These are phyloP conservation scores for Antheraea pernyi DNA, from an alignment of 1,140 invertebrate genomes.

Conservation along the genomic window DNA sequence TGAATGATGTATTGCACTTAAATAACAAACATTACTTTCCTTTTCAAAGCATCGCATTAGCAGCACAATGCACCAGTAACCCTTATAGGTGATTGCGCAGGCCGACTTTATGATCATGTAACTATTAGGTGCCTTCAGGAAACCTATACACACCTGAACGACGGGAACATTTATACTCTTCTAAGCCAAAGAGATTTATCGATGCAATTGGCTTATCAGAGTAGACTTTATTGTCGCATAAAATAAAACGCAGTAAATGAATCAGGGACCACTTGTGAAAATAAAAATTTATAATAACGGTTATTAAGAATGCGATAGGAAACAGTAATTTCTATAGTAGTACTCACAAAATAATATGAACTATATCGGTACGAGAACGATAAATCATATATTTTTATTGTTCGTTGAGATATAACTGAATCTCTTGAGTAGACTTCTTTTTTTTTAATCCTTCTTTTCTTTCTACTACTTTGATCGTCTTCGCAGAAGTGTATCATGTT, in stretches of 20 bases:
- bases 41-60: too few species aligned
- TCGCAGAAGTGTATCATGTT: neutral
- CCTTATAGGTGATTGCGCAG: neutral
- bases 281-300: neutral
- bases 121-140: neutral
- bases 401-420: constrained; percentile 18
- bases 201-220: neutral
- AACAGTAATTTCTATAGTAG: neutral
- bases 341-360: too few species aligned
- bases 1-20: too few species aligned
- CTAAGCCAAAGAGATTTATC: neutral
- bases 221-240: neutral
- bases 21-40: too few species aligned
- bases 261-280: constrained; percentile 28
- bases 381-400: constrained; percentile 1
- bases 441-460: neutral
- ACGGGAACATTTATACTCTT: neutral
- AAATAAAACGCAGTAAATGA: constrained; percentile 23
- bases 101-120: neutral
- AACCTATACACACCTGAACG: neutral
- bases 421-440: constrained; percentile 12
- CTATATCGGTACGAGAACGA: neutral
- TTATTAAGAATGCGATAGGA: neutral
- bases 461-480: neutral
- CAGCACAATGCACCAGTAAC: neutral